Conservation (phyloP, 2,888 invertebrate species). For the Lottia scabra region DNA sequence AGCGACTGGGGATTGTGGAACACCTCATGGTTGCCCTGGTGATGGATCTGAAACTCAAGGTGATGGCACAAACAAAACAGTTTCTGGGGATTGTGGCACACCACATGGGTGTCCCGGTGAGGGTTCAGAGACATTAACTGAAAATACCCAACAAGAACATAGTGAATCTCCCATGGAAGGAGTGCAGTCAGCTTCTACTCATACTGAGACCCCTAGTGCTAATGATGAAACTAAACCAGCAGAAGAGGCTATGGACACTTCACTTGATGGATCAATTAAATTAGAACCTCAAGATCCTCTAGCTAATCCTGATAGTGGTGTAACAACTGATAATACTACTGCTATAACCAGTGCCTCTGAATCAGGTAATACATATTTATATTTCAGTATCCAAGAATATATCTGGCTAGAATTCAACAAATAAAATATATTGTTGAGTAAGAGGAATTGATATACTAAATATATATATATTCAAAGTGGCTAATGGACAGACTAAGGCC, state of each 20-base stretch:
- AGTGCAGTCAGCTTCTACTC: conserved; percentile 23
- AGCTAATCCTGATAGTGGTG: not conserved
- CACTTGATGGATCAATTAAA: not conserved
- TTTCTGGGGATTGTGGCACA: conserved; percentile 26
- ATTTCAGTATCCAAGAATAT: no score
- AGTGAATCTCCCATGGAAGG: conserved; percentile 30
- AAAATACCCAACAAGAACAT: conserved; percentile 26
- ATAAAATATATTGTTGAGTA: no score
- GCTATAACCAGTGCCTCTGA: not conserved
- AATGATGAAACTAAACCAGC: conserved; percentile 33
- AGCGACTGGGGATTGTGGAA: conserved; percentile 24
- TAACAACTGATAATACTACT: not conserved
- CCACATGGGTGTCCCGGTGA: conserved; percentile 11
- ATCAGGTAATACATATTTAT: not conserved
- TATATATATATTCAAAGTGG: no score
- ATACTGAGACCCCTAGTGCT: conserved; percentile 21
- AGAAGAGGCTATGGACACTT: conserved; percentile 43
- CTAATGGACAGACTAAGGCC: no score
- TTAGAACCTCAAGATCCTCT: not conserved
- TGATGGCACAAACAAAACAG: no score
- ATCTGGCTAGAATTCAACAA: no score
- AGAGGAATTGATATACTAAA: no score
- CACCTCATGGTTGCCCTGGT: conserved; percentile 29
- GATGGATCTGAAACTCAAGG: conserved; percentile 30
- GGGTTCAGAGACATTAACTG: conserved; percentile 2